A percentile compares a stretch with the other conserved stretches of the same genome.
phyloP scores from a whole-genome alignment of 2,113 vertebrate species.

The Clarias batrachus region DNA sequence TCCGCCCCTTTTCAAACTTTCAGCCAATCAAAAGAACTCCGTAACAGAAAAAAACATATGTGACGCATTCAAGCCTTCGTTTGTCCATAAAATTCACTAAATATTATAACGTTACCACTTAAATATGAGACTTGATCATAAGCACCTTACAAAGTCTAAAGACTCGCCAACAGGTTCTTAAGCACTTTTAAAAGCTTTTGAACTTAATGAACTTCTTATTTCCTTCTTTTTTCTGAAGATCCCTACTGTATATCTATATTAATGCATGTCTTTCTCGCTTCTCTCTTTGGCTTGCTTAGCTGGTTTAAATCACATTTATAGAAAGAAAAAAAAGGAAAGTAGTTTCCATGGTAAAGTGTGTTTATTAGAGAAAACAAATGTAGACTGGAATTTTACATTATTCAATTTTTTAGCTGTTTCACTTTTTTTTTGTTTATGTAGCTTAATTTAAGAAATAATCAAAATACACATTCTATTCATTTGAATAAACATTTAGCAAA shows the following conservation, averaged over 20 bases:
- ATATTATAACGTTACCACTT: background rate
- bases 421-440: background rate
- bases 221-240: background rate
- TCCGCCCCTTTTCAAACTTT: slow-evolving; percentile 33
- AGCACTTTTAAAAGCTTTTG: background rate
- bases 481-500: background rate
- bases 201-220: background rate
- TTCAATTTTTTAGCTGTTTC: background rate
- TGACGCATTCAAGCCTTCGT: background rate
- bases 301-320: background rate
- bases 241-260: too few relatives aligned
- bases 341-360: background rate
- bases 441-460: background rate
- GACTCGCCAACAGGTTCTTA: background rate
- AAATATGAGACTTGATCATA: background rate
- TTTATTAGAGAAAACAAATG: background rate
- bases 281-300: background rate
- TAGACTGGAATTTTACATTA: background rate
- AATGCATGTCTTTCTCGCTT: background rate
- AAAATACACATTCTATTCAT: background rate
- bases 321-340: background rate
- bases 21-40: slow-evolving; percentile 42
- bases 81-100: background rate
- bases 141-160: background rate
- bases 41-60: background rate